phyloP scores from a whole-genome alignment of 2,888 invertebrate genomes.

The Lepetodrilus schrolli region DNA sequence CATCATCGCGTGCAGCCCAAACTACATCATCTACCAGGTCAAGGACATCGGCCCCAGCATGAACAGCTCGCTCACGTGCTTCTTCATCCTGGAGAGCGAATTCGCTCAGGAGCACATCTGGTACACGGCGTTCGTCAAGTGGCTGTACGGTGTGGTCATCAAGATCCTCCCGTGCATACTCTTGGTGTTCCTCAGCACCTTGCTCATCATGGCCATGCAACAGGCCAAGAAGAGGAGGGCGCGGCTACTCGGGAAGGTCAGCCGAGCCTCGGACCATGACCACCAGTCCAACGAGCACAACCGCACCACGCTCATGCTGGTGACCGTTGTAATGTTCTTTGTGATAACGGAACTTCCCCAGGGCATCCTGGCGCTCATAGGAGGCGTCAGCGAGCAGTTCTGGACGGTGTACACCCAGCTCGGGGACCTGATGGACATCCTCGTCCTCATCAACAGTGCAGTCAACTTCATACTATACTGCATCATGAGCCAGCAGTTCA shows the following conservation, averaged over 20 bases:
- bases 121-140: constrained; percentile 82
- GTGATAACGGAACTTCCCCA: constrained; percentile 93
- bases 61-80: constrained; percentile 43
- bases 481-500: constrained; percentile 94
- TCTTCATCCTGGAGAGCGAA: constrained; percentile 61
- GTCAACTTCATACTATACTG: constrained; percentile 96
- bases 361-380: constrained; percentile 83
- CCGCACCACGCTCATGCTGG: constrained; percentile 90
- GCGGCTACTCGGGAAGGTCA: constrained; percentile 66
- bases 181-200: constrained; percentile 81
- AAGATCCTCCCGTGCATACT: constrained; percentile 92
- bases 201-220: constrained; percentile 73
- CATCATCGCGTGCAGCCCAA: constrained; percentile 70
- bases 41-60: constrained; percentile 31
- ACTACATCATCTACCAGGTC: constrained; percentile 69
- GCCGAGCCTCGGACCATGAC: constrained; percentile 67
- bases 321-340: constrained; percentile 89
- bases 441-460: constrained; percentile 92
- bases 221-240: constrained; percentile 66
- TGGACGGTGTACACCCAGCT: constrained; percentile 79
- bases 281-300: constrained; percentile 76
- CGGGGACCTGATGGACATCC: constrained; percentile 89
- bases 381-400: constrained; percentile 78
- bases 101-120: constrained; percentile 54
- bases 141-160: constrained; percentile 93